phyloP scores from a whole-genome alignment of 2,797 vertebrate species.

The Pseudomugil gertrudae region DNA sequence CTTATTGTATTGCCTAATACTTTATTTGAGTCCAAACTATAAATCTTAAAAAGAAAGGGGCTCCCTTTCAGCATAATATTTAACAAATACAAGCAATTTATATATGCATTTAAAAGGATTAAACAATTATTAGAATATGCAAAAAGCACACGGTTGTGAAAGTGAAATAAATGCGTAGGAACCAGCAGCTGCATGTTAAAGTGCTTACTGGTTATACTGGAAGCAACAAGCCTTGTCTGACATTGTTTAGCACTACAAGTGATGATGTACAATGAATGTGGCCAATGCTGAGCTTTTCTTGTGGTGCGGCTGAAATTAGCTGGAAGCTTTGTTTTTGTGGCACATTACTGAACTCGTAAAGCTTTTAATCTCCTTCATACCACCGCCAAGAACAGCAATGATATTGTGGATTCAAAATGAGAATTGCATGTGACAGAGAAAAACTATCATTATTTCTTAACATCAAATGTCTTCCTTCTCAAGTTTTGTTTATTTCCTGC shows the following conservation, averaged over 20 bases:
- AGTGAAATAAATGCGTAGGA: not conserved
- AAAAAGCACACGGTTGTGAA: not conserved
- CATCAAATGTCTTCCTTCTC: constrained; percentile 10
- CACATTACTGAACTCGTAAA: constrained; percentile 28
- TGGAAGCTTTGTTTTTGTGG: constrained; percentile 51
- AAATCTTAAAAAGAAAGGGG: constrained; percentile 59
- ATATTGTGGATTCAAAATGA: constrained; percentile 51
- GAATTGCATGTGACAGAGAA: constrained; percentile 50
- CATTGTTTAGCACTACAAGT: constrained; percentile 22
- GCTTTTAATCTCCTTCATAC: constrained; percentile 31
- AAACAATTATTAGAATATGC: not conserved
- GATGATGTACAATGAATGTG: constrained; percentile 16
- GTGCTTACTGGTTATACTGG: constrained; percentile 29
- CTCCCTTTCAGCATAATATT: constrained; percentile 28
- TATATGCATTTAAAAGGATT: not conserved
- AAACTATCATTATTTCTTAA: constrained; percentile 28
- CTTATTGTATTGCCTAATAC: constrained; percentile 49
- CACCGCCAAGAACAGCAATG: constrained; percentile 56
- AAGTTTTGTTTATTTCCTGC: constrained; percentile 14
- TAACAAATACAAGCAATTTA: constrained; percentile 28
- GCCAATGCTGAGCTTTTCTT: constrained; percentile 40
- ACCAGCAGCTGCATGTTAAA: constrained; percentile 15
- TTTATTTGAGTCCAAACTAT: constrained; percentile 42
- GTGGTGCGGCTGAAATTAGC: constrained; percentile 51
- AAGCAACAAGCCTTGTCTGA: constrained; percentile 29